phyloP scores from a whole-genome alignment of 1,140 invertebrate genomes.

The Drosophila busckii region DNA sequence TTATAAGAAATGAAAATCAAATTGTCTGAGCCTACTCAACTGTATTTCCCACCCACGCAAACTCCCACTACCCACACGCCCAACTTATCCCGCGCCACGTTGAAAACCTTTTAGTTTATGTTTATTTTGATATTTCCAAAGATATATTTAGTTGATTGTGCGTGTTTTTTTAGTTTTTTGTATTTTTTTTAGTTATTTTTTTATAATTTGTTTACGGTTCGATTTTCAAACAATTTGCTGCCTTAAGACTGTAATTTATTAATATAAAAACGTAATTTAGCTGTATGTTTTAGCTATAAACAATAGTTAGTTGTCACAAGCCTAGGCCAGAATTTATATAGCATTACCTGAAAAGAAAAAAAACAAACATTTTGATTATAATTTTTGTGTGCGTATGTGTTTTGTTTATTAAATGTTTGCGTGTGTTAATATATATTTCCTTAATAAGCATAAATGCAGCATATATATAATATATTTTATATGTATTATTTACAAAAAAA shows the following conservation, averaged over 20 bases:
- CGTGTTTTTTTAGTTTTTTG: conserved; percentile 31
- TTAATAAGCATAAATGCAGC: conserved; percentile 61
- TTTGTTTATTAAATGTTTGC: no score
- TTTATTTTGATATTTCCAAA: conserved; percentile 73
- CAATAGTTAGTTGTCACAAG: conserved; percentile 35
- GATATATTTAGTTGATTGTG: conserved; percentile 67
- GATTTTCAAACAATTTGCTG: conserved; percentile 32
- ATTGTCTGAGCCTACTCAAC: no score
- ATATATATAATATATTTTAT: conserved; percentile 58
- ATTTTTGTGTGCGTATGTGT: no score
- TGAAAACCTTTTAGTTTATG: conserved; percentile 55
- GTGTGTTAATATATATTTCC: no score
- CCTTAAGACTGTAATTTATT: conserved; percentile 72
- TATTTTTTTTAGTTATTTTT: conserved; percentile 42
- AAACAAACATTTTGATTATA: conserved; percentile 42
- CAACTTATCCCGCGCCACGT: no score
- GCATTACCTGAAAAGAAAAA: conserved; percentile 14
- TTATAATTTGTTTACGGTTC: conserved; percentile 38
- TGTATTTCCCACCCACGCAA: no score
- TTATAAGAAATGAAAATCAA: no score
- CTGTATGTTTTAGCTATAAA: conserved; percentile 25
- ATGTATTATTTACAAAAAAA: conserved; percentile 32
- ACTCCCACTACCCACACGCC: no score
- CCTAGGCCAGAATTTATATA: conserved; percentile 40
- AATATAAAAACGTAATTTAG: conserved; percentile 23